These are phyloP conservation scores for Hyaena hyaena DNA, from an alignment of 2,113 vertebrate genomes.

Conservation along the genomic window DNA sequence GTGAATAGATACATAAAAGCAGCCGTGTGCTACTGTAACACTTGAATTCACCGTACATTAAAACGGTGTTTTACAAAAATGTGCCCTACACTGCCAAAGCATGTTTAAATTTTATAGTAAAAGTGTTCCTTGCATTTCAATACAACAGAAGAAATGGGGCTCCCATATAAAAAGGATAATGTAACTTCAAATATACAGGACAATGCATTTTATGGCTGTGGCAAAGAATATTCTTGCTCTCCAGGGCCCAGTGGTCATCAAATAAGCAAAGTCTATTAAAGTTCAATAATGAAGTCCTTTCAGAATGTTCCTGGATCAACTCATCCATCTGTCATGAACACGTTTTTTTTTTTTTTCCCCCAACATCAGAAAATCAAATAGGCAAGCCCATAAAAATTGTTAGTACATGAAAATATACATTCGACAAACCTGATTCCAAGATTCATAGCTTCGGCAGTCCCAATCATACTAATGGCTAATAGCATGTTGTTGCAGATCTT, in stretches of 20 bases:
- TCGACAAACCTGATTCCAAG: slow-evolving; percentile 96
- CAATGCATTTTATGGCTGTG: slow-evolving; percentile 44
- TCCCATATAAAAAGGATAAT: slow-evolving; percentile 53
- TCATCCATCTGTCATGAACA: slow-evolving; percentile 64
- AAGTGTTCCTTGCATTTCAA: slow-evolving; percentile 53
- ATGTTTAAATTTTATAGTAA: slow-evolving; percentile 74
- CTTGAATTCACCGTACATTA: slow-evolving; percentile 51
- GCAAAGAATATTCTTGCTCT: slow-evolving; percentile 57
- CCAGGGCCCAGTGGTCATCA: slow-evolving; percentile 52
- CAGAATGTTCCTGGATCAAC: slow-evolving; percentile 60
- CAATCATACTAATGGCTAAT: slow-evolving; percentile 98
- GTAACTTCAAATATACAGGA: slow-evolving; percentile 63
- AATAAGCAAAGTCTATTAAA: slow-evolving; percentile 71
- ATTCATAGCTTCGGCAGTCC: slow-evolving; percentile 98
- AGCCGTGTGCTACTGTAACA: slow-evolving; percentile 27
- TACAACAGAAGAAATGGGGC: slow-evolving; percentile 70
- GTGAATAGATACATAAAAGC: slow-evolving; percentile 57
- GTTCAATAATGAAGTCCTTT: slow-evolving; percentile 68
- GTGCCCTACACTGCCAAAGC: slow-evolving; percentile 47
- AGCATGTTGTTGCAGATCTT: slow-evolving; percentile 99
- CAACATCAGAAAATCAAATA: slow-evolving; percentile 54
- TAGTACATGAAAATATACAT: slow-evolving; percentile 70
- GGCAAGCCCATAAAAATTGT: slow-evolving; percentile 64
- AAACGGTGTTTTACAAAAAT: slow-evolving; percentile 65
- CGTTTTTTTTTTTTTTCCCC: slow-evolving; percentile 22